These are phyloP conservation scores for Chalcis sispes DNA, from an alignment of 2,888 invertebrate genomes.

Conservation along the genomic window DNA sequence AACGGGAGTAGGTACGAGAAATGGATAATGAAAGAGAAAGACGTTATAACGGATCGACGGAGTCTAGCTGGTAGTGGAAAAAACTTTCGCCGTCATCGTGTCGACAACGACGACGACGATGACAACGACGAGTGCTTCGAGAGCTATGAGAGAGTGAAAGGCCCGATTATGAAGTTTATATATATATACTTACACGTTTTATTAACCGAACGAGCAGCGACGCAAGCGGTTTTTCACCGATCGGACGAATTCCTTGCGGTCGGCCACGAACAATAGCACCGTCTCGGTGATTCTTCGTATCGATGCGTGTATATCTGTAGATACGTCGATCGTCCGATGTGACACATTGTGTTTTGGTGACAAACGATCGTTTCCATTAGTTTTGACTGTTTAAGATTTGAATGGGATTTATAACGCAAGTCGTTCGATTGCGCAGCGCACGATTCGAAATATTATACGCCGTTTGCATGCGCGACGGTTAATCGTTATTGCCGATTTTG, in stretches of 20 bases:
- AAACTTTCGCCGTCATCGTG: constrained; percentile 64
- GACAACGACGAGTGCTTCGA: too few species aligned
- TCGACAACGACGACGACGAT: constrained; percentile 39
- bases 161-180: constrained; percentile 41
- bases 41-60: constrained; percentile 18
- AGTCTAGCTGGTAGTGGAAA: constrained; percentile 33
- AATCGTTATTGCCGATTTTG: not conserved
- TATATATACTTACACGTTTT: constrained; percentile 4
- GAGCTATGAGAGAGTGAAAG: constrained; percentile 61
- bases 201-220: not conserved
- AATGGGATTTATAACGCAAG: too few species aligned
- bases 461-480: too few species aligned
- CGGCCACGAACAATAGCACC: constrained; percentile 17
- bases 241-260: constrained; percentile 53
- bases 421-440: too few species aligned
- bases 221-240: constrained; percentile 57
- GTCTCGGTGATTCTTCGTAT: not conserved
- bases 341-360: not conserved
- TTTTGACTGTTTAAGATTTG: too few species aligned
- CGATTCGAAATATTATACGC: too few species aligned
- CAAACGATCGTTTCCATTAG: too few species aligned
- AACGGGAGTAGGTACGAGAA: too few species aligned
- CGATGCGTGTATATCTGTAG: not conserved
- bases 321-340: not conserved
- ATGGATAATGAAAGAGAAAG: not conserved